A percentile compares a stretch with the other conserved stretches of the same genome.
Conservation (phyloP, 2,797 vertebrate species). For the Tamandua tetradactyla region DNA sequence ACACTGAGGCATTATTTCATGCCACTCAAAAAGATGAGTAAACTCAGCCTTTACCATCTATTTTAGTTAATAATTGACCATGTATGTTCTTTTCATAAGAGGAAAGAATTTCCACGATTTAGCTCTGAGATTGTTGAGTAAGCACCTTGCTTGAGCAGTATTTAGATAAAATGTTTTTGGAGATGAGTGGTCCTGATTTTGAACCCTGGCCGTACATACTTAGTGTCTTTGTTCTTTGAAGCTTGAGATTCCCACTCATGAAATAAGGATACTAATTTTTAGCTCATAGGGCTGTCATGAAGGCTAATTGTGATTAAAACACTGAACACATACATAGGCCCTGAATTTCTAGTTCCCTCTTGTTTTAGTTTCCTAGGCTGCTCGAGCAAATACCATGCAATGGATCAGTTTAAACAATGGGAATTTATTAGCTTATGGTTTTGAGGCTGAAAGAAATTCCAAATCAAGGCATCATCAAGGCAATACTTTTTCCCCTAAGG, state of each 20-base stretch:
- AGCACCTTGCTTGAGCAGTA: background rate
- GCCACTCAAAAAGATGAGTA: background rate
- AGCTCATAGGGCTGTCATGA: background rate
- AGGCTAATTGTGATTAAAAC: background rate
- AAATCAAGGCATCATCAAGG: too few species aligned
- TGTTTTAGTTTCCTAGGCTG: too few species aligned
- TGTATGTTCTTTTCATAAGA: background rate
- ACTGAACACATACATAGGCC: background rate
- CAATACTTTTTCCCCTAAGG: too few species aligned
- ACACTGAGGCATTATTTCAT: background rate
- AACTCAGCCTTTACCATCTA: background rate
- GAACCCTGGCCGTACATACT: background rate
- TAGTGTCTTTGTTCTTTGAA: background rate
- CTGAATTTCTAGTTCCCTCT: background rate
- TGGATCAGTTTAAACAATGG: too few species aligned
- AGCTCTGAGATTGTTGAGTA: background rate
- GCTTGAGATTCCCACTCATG: background rate
- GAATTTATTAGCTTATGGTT: too few species aligned
- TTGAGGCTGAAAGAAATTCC: too few species aligned
- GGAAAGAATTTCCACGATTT: background rate
- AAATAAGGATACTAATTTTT: background rate
- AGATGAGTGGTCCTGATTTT: background rate
- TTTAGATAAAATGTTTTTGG: background rate
- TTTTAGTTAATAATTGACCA: background rate
- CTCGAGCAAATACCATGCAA: too few species aligned